A percentile compares a stretch with the other conserved stretches of the same genome.
These are phyloP conservation scores for Uromys caudimaculatus DNA, from an alignment of 2,797 vertebrate species.

Conservation along the genomic window DNA sequence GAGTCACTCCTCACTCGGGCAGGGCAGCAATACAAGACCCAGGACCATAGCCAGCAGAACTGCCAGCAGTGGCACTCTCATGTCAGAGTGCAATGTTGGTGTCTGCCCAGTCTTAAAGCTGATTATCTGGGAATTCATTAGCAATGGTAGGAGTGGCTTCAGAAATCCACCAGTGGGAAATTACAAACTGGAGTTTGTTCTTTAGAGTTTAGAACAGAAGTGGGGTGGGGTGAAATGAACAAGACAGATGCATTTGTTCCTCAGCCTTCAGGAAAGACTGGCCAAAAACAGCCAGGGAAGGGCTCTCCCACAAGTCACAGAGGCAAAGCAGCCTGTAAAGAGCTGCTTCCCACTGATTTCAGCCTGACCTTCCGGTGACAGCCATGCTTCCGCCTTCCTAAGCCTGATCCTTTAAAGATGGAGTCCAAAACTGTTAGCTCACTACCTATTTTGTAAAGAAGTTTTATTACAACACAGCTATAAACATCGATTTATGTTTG, in stretches of 20 bases:
- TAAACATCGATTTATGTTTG: background rate
- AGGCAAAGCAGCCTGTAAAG: background rate
- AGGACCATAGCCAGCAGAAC: background rate
- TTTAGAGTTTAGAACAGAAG: constrained; percentile 26
- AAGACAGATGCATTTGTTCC: constrained; percentile 14
- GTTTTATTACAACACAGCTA: constrained; percentile 15
- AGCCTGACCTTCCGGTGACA: background rate
- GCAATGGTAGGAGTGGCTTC: background rate
- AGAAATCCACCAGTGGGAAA: constrained; percentile 6
- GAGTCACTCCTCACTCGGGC: background rate
- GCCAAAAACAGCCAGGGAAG: constrained; percentile 35
- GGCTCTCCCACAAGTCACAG: background rate
- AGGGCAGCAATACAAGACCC: background rate
- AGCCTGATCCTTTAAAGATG: background rate
- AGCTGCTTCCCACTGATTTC: background rate
- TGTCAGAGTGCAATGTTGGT: background rate
- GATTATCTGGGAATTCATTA: background rate
- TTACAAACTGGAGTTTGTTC: constrained; percentile 34
- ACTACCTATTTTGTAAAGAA: constrained; percentile 8
- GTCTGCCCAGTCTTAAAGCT: background rate
- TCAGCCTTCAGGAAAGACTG: background rate
- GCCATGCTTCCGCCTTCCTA: background rate
- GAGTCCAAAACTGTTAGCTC: background rate
- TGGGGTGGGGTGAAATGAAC: background rate
- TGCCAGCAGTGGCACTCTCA: background rate